These are phyloP conservation scores for Henicopernis longicauda DNA, from an alignment of 2,113 vertebrate species.

Conservation along the genomic window DNA sequence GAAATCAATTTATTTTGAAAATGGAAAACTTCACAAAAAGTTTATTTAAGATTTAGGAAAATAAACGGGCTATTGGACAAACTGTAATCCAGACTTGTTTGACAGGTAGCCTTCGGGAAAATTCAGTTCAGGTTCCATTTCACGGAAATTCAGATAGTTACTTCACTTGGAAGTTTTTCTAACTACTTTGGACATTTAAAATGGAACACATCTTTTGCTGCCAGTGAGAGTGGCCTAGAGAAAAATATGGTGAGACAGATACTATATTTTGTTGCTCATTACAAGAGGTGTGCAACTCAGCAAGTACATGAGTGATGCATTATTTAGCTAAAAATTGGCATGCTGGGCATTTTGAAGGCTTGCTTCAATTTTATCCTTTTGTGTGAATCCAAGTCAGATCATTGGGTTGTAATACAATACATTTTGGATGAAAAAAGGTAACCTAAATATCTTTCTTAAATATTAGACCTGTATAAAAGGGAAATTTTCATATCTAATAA, in stretches of 20 bases:
- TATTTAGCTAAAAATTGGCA: neutral
- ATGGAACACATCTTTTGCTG: neutral
- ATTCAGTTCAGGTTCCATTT: neutral
- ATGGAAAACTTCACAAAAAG: neutral
- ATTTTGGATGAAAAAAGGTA: neutral
- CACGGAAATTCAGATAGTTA: neutral
- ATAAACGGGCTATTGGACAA: neutral
- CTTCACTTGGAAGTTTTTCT: neutral
- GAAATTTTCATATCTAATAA: neutral
- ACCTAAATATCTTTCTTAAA: neutral
- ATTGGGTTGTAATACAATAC: neutral
- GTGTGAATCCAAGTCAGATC: neutral
- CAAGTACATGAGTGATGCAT: neutral
- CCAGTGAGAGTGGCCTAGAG: neutral
- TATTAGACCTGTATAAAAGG: neutral
- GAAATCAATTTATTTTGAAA: conserved; percentile 7
- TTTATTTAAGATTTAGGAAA: neutral
- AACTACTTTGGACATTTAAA: neutral
- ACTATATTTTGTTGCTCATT: neutral
- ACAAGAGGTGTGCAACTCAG: neutral
- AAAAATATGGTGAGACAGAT: neutral
- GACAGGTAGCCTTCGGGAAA: neutral
- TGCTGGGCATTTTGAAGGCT: neutral
- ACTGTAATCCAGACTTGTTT: neutral
- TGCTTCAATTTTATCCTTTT: neutral